Percentiles rank a stretch among this genome's conserved stretches.
phyloP scores from a whole-genome alignment of 2,113 vertebrate species.

The Crypturellus undulatus region DNA sequence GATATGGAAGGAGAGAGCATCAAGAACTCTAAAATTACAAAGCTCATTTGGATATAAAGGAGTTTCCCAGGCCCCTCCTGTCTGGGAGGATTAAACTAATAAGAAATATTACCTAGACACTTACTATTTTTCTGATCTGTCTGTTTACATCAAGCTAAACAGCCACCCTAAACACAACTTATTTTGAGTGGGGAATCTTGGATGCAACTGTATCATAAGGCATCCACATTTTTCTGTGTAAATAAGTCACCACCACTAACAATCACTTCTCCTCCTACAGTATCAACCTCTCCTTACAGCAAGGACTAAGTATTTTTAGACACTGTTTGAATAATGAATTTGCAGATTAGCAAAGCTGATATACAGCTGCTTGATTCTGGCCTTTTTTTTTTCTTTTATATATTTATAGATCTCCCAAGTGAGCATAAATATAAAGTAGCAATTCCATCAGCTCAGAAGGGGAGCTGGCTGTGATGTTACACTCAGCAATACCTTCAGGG shows the following conservation, averaged over 20 bases:
- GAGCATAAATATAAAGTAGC: conserved; percentile 47
- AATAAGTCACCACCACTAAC: not conserved
- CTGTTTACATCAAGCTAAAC: not conserved
- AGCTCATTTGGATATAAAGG: not conserved
- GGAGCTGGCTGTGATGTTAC: rapidly evolving
- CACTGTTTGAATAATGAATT: conserved; percentile 44
- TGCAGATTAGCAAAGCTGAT: conserved; percentile 49
- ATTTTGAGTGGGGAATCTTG: not conserved
- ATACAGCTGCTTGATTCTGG: conserved; percentile 27
- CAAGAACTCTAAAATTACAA: not conserved
- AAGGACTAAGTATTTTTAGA: conserved; percentile 59
- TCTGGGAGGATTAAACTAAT: not conserved
- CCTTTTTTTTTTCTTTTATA: not conserved
- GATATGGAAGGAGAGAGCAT: not conserved
- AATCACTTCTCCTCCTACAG: not conserved
- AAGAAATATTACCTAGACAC: not conserved
- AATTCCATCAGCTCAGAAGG: conserved; percentile 13
- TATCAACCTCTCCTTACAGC: conserved; percentile 20
- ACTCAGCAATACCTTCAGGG: not conserved
- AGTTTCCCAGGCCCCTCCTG: not conserved
- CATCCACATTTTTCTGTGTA: not conserved
- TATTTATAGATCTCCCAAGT: conserved; percentile 53
- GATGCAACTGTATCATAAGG: not conserved
- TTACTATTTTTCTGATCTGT: not conserved
- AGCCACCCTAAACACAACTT: not conserved